Evolutionary conservation across 2,113 vertebrate genomes (phyloP).

Genomic region (Corydoras sp.): DNA sequence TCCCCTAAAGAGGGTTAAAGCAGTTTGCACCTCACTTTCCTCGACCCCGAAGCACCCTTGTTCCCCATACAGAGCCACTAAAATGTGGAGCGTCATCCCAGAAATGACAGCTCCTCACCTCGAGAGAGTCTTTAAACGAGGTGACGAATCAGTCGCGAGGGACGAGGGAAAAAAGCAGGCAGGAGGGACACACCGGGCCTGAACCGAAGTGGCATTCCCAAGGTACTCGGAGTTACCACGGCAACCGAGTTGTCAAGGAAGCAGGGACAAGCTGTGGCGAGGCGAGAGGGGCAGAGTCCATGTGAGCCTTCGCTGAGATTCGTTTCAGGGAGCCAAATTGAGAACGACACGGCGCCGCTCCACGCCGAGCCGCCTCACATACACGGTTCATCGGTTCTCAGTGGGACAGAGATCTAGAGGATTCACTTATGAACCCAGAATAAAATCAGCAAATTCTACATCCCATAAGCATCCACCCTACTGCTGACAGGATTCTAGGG

Average conservation of each 20-base stretch:
- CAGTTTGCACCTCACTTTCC: neutral
- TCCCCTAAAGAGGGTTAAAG: conserved; percentile 15
- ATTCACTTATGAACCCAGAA: too few species aligned
- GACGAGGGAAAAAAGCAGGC: conserved; percentile 23
- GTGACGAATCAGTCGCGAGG: conserved; percentile 16
- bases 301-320: conserved; percentile 1
- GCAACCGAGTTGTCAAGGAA: conserved; percentile 67
- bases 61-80: neutral
- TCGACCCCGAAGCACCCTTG: neutral
- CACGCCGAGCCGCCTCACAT: too few species aligned
- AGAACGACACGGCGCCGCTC: neutral
- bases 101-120: conserved; percentile 11
- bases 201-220: conserved; percentile 67
- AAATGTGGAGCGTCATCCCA: conserved; percentile 7
- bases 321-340: neutral
- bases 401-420: too few species aligned
- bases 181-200: conserved; percentile 30
- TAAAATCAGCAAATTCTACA: too few species aligned
- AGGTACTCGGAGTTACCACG: conserved; percentile 63
- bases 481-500: too few species aligned
- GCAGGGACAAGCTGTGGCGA: conserved; percentile 32
- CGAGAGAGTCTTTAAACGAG: conserved; percentile 16
- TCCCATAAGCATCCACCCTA: too few species aligned
- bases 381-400: too few species aligned
- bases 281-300: conserved; percentile 13